Base-by-base conservation (phyloP, 2,113 vertebrate genomes). In the Ailuropoda melanoleuca region DNA sequence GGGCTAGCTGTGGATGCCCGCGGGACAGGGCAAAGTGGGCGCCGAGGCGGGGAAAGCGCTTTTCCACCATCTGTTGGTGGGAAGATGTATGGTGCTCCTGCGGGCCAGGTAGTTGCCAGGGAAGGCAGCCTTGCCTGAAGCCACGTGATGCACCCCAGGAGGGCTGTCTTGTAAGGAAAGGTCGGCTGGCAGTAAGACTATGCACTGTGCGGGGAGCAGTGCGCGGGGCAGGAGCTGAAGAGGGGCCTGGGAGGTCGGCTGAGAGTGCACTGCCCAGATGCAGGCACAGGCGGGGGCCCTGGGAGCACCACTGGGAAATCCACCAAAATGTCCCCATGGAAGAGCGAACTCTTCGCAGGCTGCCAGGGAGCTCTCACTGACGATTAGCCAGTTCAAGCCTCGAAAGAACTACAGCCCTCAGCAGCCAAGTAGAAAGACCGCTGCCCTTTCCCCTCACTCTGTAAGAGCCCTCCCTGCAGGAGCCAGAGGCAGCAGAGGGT, bases 361-460 rank as follows among this genome's bases (percentile, higher is more conserved):
- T 18, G 24, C 14, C 15, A 19, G 21, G 8, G 66, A 4, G 14
- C 26, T 21, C n/a, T 23, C 18, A 7, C 19, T 8, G 46, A 15
- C 1, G 58, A 66, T 8, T 3, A 75, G 21, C 39, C 19, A 12
- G 31, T 15, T 5, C 4, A 21, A 4, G 3, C 62, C 18, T 4
- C 6, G 2, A 48, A n/a, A 26, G 19, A 48, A 13, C 18, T 2
- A 4, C 7, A 14, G 21, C 53, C 1, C 6, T 23, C 0, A 8
- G n/a, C 34, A 12, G 19, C 48, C 2, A 12, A 14, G 37, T 5
- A 10, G 17, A 23, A 78, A 62, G 34, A 50, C 8, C 0, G 11
- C 26, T 29, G 15, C 17, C 14, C 53, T 58, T 21, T 21, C 34
- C 58, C 17, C 15, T 62, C 0, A 0, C 1, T 43, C 68, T 34